phyloP scores from a whole-genome alignment of 2,888 invertebrate species.

The Platypus cylindrus region DNA sequence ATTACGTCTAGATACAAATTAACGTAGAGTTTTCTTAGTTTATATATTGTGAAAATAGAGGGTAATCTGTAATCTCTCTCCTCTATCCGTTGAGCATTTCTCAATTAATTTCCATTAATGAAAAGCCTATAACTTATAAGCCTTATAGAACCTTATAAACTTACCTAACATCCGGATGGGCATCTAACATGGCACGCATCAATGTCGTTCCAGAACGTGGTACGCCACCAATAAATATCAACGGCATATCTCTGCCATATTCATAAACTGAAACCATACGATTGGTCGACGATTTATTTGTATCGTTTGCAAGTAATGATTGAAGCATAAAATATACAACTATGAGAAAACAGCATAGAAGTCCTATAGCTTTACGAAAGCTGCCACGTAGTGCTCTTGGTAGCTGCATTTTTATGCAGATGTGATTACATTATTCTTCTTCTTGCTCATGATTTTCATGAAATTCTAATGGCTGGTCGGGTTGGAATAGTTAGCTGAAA shows the following conservation, averaged over 20 bases:
- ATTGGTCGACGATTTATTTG: constrained; percentile 10
- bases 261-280: constrained; percentile 38
- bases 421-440: too few relatives aligned
- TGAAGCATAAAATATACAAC: constrained; percentile 15
- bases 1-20: too few relatives aligned
- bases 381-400: constrained; percentile 20
- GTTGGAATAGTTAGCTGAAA: too few relatives aligned
- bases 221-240: constrained; percentile 95
- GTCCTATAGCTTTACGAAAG: constrained; percentile 19
- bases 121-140: neutral
- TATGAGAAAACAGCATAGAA: constrained; percentile 12
- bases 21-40: too few relatives aligned
- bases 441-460: too few relatives aligned
- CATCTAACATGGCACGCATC: constrained; percentile 96
- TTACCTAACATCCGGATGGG: constrained; percentile 87
- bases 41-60: too few relatives aligned
- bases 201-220: constrained; percentile 95
- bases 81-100: too few relatives aligned
- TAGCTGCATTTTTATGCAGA: constrained; percentile 22
- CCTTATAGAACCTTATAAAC: constrained; percentile 4
- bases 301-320: constrained; percentile 14
- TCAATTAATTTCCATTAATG: too few relatives aligned
- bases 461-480: too few relatives aligned
- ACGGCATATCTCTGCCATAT: constrained; percentile 80
- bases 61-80: too few relatives aligned